Base-by-base conservation (phyloP, 2,888 invertebrate genomes). In the Drosophila anomelani region DNA sequence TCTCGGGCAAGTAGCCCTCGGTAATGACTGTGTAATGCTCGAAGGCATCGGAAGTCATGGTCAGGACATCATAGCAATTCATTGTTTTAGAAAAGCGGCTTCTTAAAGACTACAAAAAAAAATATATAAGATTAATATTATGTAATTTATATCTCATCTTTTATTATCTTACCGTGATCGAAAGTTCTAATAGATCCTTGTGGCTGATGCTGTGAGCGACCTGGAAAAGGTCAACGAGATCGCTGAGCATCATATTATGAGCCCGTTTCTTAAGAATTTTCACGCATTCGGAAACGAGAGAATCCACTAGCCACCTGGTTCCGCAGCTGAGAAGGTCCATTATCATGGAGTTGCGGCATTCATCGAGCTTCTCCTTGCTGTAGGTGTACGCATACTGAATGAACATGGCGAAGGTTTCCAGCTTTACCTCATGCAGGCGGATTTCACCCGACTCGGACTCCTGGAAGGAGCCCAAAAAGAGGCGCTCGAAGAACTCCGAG, bases 401-500 rank as follows among this genome's bases (percentile, higher is more conserved):
- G n/a, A 74, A 76, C 34, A n/a, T 26, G 4, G 46, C 12, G 8
- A 80, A 80, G 8, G 53, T 62, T 0, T 12, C 8, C 3, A 56
- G 17, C 15, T 57, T 44, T 4, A 76, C 39, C 9, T 78, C 59
- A 13, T 39, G 26, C 32, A 77, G 4, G 2, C 29, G 10, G 6
- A 72, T 20, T 5, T 64, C 17, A 0, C 12, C n/a, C 3, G 47
- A 58, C 6, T 34, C 4, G 10, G 67, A 47, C n/a, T 79, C 66
- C 4, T 55, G 38, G 17, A 72, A 76, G 26, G 73, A 46, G 20
- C 47, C n/a, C 8, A 76, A 44, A 1, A 80, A 69, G 68, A 80
- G 64, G 20, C 64, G 34, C 23, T 70, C 53, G 13, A 80, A 79
- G n/a, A 70, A 78, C 13, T 66, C 64, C 2, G 70, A 80, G 1